Conservation (phyloP, 2,797 vertebrate genomes). For the Epinephelus awoara region DNA sequence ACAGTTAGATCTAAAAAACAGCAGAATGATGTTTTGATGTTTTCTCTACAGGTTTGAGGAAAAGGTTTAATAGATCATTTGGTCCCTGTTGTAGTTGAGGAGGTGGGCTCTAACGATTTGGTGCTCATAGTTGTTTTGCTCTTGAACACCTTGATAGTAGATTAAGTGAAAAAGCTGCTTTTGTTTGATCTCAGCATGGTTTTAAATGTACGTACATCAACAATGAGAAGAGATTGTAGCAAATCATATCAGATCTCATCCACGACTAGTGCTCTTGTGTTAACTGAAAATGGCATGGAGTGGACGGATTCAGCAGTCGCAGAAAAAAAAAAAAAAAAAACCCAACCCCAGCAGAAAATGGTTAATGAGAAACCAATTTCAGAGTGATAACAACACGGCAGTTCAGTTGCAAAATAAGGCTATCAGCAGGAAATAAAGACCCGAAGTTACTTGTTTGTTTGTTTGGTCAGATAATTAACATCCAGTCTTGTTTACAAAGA, state of each 20-base stretch:
- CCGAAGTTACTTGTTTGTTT: constrained; percentile 31
- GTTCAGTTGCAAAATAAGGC: not conserved
- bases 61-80: constrained; percentile 40
- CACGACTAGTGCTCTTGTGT: not conserved
- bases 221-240: not conserved
- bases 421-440: constrained; percentile 25
- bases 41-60: constrained; percentile 13
- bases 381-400: not conserved
- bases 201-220: not conserved
- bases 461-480: constrained; percentile 30
- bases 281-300: not conserved
- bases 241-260: not conserved
- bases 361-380: not conserved
- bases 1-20: too few species aligned
- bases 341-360: not conserved
- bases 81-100: constrained; percentile 26
- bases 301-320: not conserved
- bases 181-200: not conserved
- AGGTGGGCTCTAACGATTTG: constrained; percentile 34
- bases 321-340: constrained; percentile 9
- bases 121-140: constrained; percentile 10
- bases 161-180: constrained; percentile 1
- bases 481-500: constrained; percentile 21
- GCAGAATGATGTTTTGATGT: constrained; percentile 21
- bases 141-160: constrained; percentile 34